A percentile compares a stretch with the other conserved stretches of the same genome.
phyloP scores from a whole-genome alignment of 2,888 invertebrate species.

The Chironomus tentans region DNA sequence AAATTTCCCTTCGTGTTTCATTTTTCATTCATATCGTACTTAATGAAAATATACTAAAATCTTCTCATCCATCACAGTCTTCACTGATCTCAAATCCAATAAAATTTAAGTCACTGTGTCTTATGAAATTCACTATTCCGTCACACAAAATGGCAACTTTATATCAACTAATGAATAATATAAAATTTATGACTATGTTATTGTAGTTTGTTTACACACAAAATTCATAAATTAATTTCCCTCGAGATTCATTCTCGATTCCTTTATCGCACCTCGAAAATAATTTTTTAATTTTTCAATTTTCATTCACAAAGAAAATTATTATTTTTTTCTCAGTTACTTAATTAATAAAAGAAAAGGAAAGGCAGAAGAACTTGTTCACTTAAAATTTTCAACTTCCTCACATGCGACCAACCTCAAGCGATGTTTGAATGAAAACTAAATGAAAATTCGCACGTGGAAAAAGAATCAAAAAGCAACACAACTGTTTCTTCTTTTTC shows the following conservation, averaged over 20 bases:
- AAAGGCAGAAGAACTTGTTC: no score
- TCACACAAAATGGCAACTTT: no score
- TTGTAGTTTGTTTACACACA: no score
- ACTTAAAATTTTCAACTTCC: no score
- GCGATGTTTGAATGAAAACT: slow-evolving; percentile 14
- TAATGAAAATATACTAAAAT: not conserved
- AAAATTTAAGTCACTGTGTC: no score
- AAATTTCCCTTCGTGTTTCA: not conserved
- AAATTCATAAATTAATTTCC: no score
- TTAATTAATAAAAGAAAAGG: not conserved
- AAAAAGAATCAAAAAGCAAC: not conserved
- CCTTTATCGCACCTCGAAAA: not conserved
- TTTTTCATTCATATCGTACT: not conserved
- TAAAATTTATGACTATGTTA: no score
- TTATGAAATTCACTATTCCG: no score
- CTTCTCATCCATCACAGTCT: not conserved
- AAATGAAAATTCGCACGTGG: slow-evolving; percentile 13
- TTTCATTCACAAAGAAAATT: not conserved
- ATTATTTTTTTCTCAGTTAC: not conserved
- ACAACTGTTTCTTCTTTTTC: not conserved
- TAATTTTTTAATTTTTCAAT: not conserved
- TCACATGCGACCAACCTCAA: slow-evolving; percentile 2
- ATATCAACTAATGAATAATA: no score
- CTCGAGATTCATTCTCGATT: no score
- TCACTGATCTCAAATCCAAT: not conserved